phyloP scores from a whole-genome alignment of 2,797 vertebrate genomes.

The Lacerta agilis region DNA sequence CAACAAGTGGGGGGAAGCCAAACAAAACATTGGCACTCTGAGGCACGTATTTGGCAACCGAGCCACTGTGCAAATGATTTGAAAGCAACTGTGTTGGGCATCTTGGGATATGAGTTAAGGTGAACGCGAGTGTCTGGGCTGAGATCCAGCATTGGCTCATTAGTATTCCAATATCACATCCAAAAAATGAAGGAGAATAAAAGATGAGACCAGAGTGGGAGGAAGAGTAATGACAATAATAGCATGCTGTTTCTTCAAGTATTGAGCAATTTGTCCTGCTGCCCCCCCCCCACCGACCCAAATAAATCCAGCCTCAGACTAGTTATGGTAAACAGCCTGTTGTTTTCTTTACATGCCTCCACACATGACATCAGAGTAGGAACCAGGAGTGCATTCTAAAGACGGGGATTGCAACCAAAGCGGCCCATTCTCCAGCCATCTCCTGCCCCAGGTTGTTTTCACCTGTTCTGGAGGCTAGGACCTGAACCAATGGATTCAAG shows the following conservation, averaged over 20 bases:
- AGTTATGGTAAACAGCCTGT: not conserved
- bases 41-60: not conserved
- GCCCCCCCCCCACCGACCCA: not conserved
- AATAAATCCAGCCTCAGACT: not conserved
- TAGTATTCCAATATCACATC: conserved; percentile 26
- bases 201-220: not conserved
- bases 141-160: not conserved
- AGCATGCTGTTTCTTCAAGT: not conserved
- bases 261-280: not conserved
- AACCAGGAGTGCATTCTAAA: not conserved
- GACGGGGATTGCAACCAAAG: not conserved
- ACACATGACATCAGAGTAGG: not conserved
- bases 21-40: not conserved
- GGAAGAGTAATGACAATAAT: not conserved
- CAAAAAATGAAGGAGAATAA: conserved; percentile 23
- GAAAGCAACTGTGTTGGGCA: not conserved
- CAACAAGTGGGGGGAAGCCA: not conserved
- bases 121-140: not conserved
- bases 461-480: no score
- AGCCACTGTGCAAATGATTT: not conserved
- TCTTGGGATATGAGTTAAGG: not conserved
- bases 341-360: not conserved
- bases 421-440: not conserved
- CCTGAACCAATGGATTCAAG: no score
- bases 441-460: no score